These are phyloP conservation scores for Caenorhabditis virilis DNA, from an alignment of 2,888 invertebrate genomes.

Conservation along the genomic window DNA sequence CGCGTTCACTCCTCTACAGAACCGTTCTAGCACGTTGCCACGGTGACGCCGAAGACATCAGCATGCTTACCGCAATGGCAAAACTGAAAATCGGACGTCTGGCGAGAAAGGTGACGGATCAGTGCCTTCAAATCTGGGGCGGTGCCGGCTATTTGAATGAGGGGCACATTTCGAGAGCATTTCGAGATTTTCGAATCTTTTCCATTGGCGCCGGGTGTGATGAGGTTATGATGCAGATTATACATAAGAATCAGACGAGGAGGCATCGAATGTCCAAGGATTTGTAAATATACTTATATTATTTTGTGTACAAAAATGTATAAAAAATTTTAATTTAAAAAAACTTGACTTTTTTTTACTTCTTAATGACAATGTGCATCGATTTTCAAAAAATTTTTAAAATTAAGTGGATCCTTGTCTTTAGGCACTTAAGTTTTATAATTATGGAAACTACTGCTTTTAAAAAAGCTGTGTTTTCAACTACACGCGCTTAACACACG, in stretches of 20 bases:
- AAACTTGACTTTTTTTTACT: no score
- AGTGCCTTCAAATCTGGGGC: slow-evolving; percentile 74
- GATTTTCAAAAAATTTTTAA: no score
- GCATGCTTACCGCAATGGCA: slow-evolving; percentile 73
- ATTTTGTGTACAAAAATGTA: no score
- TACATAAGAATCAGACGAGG: slow-evolving; percentile 71
- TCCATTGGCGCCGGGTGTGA: slow-evolving; percentile 75
- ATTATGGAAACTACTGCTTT: no score
- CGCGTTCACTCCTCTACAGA: slow-evolving; percentile 71
- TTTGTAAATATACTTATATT: no score
- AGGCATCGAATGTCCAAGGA: slow-evolving; percentile 1
- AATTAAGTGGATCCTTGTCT: no score
- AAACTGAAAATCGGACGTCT: slow-evolving; percentile 73
- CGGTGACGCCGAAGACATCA: slow-evolving; percentile 73
- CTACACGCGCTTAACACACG: no score
- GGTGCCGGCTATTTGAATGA: slow-evolving; percentile 74
- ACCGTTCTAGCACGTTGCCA: slow-evolving; percentile 58
- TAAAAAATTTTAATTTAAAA: no score
- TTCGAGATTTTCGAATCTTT: slow-evolving; percentile 71
- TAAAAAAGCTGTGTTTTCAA: no score
- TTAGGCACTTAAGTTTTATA: no score
- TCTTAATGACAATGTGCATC: no score
- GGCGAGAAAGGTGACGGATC: slow-evolving; percentile 71
- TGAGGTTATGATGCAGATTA: slow-evolving; percentile 74
- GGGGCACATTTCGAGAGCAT: slow-evolving; percentile 69